phyloP scores from a whole-genome alignment of 64 coral and sea anemone genomes.

The Acropora tenuis region DNA sequence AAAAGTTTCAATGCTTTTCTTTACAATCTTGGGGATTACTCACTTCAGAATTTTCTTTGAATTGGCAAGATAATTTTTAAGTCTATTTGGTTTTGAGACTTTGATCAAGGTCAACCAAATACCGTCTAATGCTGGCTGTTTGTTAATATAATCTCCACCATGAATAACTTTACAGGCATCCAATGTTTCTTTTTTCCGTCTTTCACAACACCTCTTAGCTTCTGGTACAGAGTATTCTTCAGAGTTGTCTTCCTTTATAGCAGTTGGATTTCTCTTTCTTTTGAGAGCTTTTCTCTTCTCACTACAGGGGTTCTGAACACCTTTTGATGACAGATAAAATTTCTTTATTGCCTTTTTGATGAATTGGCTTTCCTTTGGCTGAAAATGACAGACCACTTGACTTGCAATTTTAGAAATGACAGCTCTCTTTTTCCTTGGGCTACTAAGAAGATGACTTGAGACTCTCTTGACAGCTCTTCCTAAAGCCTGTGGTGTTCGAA shows the following conservation, averaged over 20 bases:
- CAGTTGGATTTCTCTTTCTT: not conserved
- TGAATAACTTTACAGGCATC: not conserved
- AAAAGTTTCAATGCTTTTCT: slow-evolving; percentile 26
- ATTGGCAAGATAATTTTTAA: not conserved
- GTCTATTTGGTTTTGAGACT: slow-evolving; percentile 22
- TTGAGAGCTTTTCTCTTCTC: not conserved
- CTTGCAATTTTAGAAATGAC: too few species aligned
- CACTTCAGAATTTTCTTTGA: slow-evolving; percentile 45
- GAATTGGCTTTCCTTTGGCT: too few species aligned
- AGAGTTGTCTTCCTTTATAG: not conserved
- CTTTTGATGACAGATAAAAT: too few species aligned
- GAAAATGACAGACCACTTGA: too few species aligned
- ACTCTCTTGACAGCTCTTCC: too few species aligned
- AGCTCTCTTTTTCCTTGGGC: too few species aligned
- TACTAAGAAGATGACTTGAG: too few species aligned
- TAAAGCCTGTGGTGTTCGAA: too few species aligned
- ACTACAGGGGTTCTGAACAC: too few species aligned
- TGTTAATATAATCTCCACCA: not conserved
- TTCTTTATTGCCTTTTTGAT: too few species aligned
- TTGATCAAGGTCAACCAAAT: slow-evolving; percentile 60
- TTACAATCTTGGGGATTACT: slow-evolving; percentile 24
- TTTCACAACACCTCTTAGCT: slow-evolving; percentile 1
- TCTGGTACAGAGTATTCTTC: not conserved
- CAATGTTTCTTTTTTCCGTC: not conserved
- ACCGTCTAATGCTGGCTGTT: not conserved